A percentile compares a stretch with the other conserved stretches of the same genome.
Evolutionary conservation across 2,888 invertebrate species (phyloP).

Genomic region (Argynnis bischoffii): DNA sequence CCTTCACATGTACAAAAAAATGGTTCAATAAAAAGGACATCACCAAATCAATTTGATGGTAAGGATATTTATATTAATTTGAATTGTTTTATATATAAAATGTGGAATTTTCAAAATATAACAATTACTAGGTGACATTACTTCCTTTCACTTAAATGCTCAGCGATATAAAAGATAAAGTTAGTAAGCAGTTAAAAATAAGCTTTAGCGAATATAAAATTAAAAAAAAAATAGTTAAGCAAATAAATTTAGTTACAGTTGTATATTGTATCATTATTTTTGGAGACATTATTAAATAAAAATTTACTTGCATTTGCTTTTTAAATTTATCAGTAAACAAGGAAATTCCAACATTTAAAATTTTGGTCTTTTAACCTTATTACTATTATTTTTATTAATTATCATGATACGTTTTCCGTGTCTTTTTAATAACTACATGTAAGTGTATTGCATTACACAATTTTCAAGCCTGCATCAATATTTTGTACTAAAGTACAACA

Average conservation of each 20-base stretch:
- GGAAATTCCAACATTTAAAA: conserved; percentile 13
- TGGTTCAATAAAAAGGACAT: conserved; percentile 47
- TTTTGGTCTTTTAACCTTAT: background rate
- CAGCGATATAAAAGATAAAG: conserved; percentile 37
- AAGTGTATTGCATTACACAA: background rate
- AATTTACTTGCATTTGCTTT: conserved; percentile 2
- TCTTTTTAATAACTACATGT: background rate
- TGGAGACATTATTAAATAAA: background rate
- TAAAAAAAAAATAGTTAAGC: background rate
- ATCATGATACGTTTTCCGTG: conserved; percentile 13
- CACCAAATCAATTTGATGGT: conserved; percentile 31
- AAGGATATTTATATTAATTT: conserved; percentile 13
- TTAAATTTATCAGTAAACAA: background rate
- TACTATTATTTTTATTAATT: background rate
- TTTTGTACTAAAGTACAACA: background rate
- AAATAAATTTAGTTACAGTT: conserved; percentile 3
- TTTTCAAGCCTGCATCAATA: background rate
- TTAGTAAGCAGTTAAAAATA: conserved; percentile 24
- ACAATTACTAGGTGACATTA: background rate
- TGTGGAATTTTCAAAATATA: conserved; percentile 22
- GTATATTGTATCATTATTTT: background rate
- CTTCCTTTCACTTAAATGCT: conserved; percentile 34
- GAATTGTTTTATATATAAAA: conserved; percentile 12
- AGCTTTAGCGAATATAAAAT: conserved; percentile 43
- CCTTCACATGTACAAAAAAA: conserved; percentile 42